These are phyloP conservation scores for Darevskia mixta DNA, from an alignment of 2,797 vertebrate species.

Conservation along the genomic window DNA sequence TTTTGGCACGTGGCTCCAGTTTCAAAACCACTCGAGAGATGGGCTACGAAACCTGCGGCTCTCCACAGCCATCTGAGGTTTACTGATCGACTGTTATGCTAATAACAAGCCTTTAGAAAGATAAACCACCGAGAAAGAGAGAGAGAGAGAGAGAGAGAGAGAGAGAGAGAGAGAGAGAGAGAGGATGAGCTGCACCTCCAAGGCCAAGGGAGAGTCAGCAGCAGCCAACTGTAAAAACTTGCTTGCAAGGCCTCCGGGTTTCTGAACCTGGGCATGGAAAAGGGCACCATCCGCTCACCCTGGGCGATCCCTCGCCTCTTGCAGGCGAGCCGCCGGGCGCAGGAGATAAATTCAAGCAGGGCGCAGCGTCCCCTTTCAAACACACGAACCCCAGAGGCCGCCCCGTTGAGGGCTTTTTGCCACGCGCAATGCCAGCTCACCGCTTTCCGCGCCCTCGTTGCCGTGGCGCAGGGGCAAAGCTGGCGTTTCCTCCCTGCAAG, in stretches of 20 bases:
- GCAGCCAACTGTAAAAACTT: not conserved
- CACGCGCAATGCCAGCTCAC: too few relatives aligned
- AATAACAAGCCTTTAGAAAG: not conserved
- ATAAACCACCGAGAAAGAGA: accelerated
- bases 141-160: not conserved
- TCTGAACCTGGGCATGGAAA: not conserved
- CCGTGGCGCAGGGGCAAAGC: too few relatives aligned
- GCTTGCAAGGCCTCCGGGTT: too few relatives aligned
- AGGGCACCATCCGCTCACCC: not conserved
- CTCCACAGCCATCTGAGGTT: slow-evolving; percentile 52
- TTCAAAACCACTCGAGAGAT: slow-evolving; percentile 36
- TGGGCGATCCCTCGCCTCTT: too few relatives aligned
- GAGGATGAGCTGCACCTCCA: not conserved
- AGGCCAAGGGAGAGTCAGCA: not conserved
- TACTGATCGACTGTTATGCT: not conserved
- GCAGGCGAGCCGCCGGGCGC: too few relatives aligned
- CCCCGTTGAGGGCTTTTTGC: too few relatives aligned
- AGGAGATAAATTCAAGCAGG: too few relatives aligned
- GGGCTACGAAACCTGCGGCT: slow-evolving; percentile 21
- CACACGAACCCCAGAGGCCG: too few relatives aligned
- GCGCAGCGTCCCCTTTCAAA: too few relatives aligned
- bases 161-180: not conserved
- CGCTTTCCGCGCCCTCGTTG: too few relatives aligned
- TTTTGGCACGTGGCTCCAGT: slow-evolving; percentile 23
- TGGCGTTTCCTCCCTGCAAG: too few relatives aligned